Evolutionary conservation across 2,797 vertebrate genomes (phyloP).

Genomic region (Labroides dimidiatus): DNA sequence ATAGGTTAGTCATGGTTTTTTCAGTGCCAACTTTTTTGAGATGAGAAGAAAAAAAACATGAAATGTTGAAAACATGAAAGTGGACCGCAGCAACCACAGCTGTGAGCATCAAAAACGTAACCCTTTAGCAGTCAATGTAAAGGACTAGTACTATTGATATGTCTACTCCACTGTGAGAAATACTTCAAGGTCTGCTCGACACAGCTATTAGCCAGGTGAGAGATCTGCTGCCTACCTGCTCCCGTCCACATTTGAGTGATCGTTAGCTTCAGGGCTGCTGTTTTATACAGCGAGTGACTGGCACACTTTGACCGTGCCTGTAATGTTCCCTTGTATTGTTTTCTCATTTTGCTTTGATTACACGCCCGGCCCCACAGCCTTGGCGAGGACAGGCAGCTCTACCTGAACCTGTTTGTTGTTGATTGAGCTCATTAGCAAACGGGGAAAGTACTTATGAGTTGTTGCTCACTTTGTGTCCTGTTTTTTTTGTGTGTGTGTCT

Average conservation of each 20-base stretch:
- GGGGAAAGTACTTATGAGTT: constrained; percentile 2
- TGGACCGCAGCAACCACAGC: not conserved
- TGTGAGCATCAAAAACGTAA: constrained; percentile 2
- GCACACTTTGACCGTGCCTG: constrained; percentile 25
- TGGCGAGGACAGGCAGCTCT: constrained; percentile 13
- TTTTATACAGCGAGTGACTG: constrained; percentile 25
- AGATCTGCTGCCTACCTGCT: constrained; percentile 22
- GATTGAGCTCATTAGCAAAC: constrained; percentile 48
- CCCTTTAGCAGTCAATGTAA: not conserved
- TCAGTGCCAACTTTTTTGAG: not conserved
- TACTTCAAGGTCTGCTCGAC: constrained; percentile 6
- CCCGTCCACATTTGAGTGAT: constrained; percentile 39
- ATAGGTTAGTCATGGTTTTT: constrained; percentile 26
- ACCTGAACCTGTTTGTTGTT: constrained; percentile 14
- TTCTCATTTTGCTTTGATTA: constrained; percentile 46
- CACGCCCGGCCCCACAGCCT: constrained; percentile 19
- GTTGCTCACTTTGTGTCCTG: constrained; percentile 6
- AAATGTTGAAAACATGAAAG: not conserved
- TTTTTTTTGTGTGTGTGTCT: constrained; percentile 3
- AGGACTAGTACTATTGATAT: not conserved
- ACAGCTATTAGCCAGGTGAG: constrained; percentile 34
- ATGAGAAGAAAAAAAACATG: constrained; percentile 18
- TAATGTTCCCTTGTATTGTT: constrained; percentile 20
- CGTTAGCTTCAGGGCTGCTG: constrained; percentile 27
- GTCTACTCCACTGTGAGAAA: not conserved